Conservation (phyloP, 1,140 invertebrate genomes). For the Cotesia vestalis region DNA sequence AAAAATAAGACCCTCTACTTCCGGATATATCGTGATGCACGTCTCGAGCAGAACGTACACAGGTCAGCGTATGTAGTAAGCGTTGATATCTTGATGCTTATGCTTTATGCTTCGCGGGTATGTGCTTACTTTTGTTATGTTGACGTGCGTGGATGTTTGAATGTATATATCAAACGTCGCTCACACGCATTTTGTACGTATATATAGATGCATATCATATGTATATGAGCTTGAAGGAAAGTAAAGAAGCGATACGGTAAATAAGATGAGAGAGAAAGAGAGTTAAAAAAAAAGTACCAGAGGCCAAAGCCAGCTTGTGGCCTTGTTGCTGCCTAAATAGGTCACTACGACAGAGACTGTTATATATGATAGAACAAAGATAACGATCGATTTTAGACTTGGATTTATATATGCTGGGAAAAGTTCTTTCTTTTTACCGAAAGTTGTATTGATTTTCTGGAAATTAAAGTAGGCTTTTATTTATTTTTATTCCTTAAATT, state of each 20-base stretch:
- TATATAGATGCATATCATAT: constrained; percentile 32
- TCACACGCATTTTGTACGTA: too few species aligned
- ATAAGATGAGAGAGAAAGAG: not conserved
- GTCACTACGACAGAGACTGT: constrained; percentile 30
- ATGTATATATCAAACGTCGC: constrained; percentile 13
- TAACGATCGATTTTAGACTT: constrained; percentile 3
- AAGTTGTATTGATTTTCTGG: not conserved
- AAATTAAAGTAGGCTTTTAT: too few species aligned
- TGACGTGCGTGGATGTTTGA: constrained; percentile 11
- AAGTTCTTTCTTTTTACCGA: not conserved
- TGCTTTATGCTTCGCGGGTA: constrained; percentile 29
- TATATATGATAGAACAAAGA: constrained; percentile 23
- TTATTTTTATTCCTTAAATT: not conserved
- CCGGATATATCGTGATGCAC: constrained; percentile 25
- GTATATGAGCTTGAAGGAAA: constrained; percentile 2
- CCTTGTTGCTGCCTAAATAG: constrained; percentile 42
- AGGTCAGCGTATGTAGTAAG: not conserved
- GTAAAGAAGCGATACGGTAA: not conserved
- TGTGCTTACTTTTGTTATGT: constrained; percentile 19
- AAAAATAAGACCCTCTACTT: constrained; percentile 15
- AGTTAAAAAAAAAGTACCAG: constrained; percentile 27
- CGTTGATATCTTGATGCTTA: too few species aligned
- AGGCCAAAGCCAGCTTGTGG: constrained; percentile 39
- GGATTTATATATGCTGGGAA: not conserved
- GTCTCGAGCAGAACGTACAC: not conserved